Conservation (phyloP, 2,888 invertebrate species). For the Auanema sp. region DNA sequence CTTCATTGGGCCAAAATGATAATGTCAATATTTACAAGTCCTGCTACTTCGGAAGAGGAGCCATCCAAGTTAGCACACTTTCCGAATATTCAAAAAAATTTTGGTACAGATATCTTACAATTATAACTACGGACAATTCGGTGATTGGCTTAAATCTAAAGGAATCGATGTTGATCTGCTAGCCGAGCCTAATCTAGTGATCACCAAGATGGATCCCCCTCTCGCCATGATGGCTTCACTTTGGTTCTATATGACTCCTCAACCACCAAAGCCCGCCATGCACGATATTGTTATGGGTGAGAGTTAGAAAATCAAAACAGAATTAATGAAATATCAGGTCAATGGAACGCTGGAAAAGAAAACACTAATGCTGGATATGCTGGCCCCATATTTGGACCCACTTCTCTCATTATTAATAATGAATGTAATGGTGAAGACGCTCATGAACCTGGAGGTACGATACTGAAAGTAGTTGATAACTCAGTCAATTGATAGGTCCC, state of each 20-base stretch:
- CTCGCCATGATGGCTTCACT: constrained; percentile 53
- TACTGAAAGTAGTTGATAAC: neutral
- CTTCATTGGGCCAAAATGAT: constrained; percentile 4
- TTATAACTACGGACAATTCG: constrained; percentile 59
- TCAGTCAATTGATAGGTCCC: constrained; percentile 34
- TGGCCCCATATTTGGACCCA: constrained; percentile 56
- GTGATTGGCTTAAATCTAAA: constrained; percentile 43
- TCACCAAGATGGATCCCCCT: constrained; percentile 56
- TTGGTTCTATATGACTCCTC: constrained; percentile 64
- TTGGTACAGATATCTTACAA: constrained; percentile 48
- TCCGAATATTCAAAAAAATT: neutral
- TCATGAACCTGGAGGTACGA: constrained; percentile 29
- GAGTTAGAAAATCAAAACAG: neutral
- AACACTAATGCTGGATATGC: constrained; percentile 45
- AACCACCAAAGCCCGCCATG: constrained; percentile 64
- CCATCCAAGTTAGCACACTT: constrained; percentile 45
- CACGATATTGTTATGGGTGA: constrained; percentile 62
- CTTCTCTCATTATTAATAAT: constrained; percentile 55
- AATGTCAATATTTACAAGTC: constrained; percentile 23
- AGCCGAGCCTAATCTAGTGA: constrained; percentile 43
- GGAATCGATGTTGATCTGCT: constrained; percentile 43
- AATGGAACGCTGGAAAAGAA: constrained; percentile 44
- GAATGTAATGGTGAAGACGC: constrained; percentile 56
- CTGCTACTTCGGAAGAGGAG: constrained; percentile 58
- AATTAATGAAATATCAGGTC: constrained; percentile 23